Percentiles rank a stretch among this genome's conserved stretches.
Conservation (phyloP, 2,797 vertebrate genomes). For the Oreortyx pictus region DNA sequence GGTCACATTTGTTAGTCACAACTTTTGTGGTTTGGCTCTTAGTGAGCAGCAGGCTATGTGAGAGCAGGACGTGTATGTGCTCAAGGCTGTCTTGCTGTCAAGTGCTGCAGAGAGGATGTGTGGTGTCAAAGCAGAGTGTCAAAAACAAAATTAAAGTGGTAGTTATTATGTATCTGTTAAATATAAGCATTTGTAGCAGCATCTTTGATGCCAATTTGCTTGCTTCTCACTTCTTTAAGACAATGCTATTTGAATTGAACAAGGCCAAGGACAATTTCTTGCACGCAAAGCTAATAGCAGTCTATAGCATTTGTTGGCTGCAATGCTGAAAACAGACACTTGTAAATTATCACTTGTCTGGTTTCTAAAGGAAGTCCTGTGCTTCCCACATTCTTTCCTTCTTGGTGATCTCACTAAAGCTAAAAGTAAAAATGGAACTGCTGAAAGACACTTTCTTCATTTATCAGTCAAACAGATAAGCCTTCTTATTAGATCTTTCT, state of each 20-base stretch:
- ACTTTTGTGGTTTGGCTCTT: slow-evolving; percentile 42
- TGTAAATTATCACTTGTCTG: not conserved
- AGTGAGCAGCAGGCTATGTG: not conserved
- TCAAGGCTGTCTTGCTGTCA: not conserved
- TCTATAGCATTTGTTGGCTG: not conserved
- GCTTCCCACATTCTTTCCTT: not conserved
- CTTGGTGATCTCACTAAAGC: slow-evolving; percentile 10
- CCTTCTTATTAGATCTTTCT: not conserved
- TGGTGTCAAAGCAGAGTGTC: not conserved
- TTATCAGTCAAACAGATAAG: not conserved
- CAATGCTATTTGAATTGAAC: not conserved
- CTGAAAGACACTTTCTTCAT: not conserved
- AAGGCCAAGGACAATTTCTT: not conserved
- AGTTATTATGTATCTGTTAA: not conserved
- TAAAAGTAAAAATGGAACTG: not conserved
- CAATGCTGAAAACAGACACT: not conserved
- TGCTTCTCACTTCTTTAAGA: not conserved
- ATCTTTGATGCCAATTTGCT: not conserved
- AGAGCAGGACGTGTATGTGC: not conserved
- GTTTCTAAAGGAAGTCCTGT: no score
- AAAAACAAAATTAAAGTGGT: slow-evolving; percentile 14
- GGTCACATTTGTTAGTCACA: slow-evolving; percentile 53
- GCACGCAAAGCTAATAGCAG: not conserved
- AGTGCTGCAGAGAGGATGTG: not conserved
- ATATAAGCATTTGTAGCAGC: not conserved